Conservation (phyloP, 2,113 vertebrate genomes). For the Tylochromis polylepis region DNA sequence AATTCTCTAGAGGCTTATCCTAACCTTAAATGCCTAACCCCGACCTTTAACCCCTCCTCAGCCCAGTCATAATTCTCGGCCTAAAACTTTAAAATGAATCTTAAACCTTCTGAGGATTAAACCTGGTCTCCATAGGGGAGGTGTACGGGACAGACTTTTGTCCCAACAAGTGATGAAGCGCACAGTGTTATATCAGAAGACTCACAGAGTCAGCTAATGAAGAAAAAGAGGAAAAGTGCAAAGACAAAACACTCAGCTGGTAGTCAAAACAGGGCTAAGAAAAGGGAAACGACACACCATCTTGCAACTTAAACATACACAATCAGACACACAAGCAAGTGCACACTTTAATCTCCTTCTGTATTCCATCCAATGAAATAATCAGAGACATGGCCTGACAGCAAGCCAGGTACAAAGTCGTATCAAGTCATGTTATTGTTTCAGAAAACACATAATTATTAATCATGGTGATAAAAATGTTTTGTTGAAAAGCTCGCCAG, state of each 20-base stretch:
- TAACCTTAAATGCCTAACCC: not conserved
- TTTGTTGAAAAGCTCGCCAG: conserved; percentile 18
- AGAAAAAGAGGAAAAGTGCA: conserved; percentile 6
- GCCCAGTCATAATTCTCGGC: not conserved
- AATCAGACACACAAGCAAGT: not conserved
- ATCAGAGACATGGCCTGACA: not conserved
- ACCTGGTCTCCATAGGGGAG: not conserved
- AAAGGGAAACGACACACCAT: conserved; percentile 11
- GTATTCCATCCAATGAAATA: conserved; percentile 15
- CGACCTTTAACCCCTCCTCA: not conserved
- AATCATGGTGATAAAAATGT: conserved; percentile 28
- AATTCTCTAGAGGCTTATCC: not conserved
- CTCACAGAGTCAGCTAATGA: not conserved
- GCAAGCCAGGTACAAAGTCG: not conserved
- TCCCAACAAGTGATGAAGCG: not conserved
- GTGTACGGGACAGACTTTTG: not conserved
- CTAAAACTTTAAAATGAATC: not conserved
- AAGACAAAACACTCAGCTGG: conserved; percentile 48
- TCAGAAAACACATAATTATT: conserved; percentile 31
- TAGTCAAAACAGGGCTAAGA: conserved; percentile 43
- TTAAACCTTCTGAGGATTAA: not conserved
- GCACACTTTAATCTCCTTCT: conserved; percentile 23
- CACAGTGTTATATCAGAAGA: not conserved
- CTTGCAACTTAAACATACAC: not conserved
- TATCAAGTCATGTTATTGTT: conserved; percentile 31